Conservation (phyloP, 1,140 invertebrate genomes). For the Holotrichia oblita region DNA sequence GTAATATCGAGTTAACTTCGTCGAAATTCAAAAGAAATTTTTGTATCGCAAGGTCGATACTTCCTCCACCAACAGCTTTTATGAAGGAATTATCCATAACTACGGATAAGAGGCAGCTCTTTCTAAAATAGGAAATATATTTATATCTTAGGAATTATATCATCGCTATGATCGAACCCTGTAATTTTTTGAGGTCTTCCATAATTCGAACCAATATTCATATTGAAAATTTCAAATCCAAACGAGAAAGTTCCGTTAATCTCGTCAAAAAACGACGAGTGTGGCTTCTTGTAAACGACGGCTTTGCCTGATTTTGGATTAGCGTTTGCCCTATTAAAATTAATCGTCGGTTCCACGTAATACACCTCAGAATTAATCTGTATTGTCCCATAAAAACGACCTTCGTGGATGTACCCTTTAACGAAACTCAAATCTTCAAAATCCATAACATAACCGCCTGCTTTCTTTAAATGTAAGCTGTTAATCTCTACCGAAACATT, state of each 20-base stretch:
- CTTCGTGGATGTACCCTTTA: slow-evolving; percentile 29
- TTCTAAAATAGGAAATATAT: not conserved
- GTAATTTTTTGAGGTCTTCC: not conserved
- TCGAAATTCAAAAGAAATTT: slow-evolving; percentile 13
- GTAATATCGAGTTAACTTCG: slow-evolving; percentile 30
- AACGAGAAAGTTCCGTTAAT: not conserved
- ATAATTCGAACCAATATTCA: not conserved
- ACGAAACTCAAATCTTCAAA: slow-evolving; percentile 15
- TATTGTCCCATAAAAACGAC: slow-evolving; percentile 26
- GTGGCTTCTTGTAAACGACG: not conserved
- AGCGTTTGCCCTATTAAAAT: not conserved
- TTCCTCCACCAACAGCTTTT: not conserved
- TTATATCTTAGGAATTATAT: too few species aligned
- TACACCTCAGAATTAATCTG: not conserved
- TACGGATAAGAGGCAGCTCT: not conserved
- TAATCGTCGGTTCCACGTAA: not conserved
- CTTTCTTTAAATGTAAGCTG: not conserved
- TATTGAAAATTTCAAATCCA: slow-evolving; percentile 4
- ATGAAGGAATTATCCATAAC: slow-evolving; percentile 36
- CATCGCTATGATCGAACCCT: not conserved
- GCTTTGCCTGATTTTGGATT: not conserved
- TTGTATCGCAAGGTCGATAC: not conserved
- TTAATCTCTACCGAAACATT: not conserved
- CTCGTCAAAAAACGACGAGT: slow-evolving; percentile 4
- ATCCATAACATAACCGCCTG: not conserved